Percentiles rank a stretch among this genome's conserved stretches.
These are phyloP conservation scores for Gonioctena quinquepunctata DNA, from an alignment of 1,140 invertebrate species.

Conservation along the genomic window DNA sequence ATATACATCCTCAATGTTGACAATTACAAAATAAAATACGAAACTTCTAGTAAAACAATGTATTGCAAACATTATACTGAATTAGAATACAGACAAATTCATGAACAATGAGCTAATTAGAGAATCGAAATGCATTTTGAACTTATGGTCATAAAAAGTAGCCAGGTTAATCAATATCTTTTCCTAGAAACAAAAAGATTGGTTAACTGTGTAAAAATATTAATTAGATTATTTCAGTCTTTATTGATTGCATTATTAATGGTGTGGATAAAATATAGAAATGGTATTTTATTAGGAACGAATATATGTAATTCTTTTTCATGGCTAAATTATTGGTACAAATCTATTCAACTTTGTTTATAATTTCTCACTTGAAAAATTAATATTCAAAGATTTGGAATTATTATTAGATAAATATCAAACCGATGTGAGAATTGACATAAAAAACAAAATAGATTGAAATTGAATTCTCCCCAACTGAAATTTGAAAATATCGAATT, in stretches of 20 bases:
- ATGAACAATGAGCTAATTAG: neutral
- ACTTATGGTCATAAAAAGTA: constrained; percentile 10
- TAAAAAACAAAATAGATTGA: too few species aligned
- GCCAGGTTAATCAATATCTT: constrained; percentile 19
- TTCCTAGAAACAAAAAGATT: constrained; percentile 20
- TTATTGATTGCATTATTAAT: neutral
- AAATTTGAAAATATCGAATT: too few species aligned
- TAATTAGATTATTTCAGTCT: neutral
- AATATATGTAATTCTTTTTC: too few species aligned
- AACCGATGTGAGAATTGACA: too few species aligned
- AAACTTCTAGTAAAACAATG: neutral
- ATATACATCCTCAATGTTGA: neutral
- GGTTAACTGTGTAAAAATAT: neutral
- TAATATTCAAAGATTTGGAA: too few species aligned
- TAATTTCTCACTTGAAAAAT: too few species aligned
- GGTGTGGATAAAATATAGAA: neutral
- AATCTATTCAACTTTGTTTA: too few species aligned
- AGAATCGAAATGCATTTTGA: neutral
- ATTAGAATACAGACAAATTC: neutral
- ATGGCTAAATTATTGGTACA: too few species aligned
- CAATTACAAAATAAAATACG: neutral
- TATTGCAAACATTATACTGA: neutral
- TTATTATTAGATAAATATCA: too few species aligned
- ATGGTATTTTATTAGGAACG: too few species aligned
- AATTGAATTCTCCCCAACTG: too few species aligned